Conservation (phyloP, 2,797 vertebrate genomes). For the Arnoldichthys spilopterus region DNA sequence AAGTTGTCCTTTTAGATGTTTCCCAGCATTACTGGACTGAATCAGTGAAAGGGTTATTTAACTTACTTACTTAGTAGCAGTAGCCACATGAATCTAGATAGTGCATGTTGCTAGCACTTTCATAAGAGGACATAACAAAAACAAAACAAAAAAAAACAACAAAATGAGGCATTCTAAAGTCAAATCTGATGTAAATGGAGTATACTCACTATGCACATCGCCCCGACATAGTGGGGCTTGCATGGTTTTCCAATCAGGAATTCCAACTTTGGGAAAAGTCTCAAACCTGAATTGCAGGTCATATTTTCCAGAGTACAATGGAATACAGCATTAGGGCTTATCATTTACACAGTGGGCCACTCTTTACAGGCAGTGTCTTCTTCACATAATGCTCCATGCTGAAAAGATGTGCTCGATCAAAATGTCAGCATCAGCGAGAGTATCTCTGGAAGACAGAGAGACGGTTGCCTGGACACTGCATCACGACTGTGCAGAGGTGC, state of each 20-base stretch:
- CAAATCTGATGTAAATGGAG: too few relatives aligned
- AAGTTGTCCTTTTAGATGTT: not conserved
- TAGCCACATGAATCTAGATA: too few relatives aligned
- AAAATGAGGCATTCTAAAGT: too few relatives aligned
- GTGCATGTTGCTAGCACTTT: too few relatives aligned
- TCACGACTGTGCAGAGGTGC: not conserved
- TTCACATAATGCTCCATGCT: not conserved
- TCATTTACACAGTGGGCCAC: too few relatives aligned
- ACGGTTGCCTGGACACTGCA: slow-evolving; percentile 19
- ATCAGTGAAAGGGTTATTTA: not conserved
- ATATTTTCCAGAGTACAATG: not conserved
- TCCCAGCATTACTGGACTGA: not conserved
- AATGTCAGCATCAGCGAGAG: slow-evolving; percentile 4
- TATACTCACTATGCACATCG: too few relatives aligned
- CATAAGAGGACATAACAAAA: too few relatives aligned
- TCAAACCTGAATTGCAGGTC: not conserved
- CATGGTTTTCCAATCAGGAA: not conserved
- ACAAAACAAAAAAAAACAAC: too few relatives aligned
- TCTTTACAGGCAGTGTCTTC: not conserved
- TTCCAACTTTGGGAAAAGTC: not conserved
- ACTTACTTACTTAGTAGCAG: too few relatives aligned
- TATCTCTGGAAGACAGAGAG: not conserved
- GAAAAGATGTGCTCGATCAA: not conserved
- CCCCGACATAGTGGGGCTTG: too few relatives aligned
- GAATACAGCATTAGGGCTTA: not conserved